phyloP scores from a whole-genome alignment of 1,140 invertebrate genomes.

The Stegodyphus dumicola region DNA sequence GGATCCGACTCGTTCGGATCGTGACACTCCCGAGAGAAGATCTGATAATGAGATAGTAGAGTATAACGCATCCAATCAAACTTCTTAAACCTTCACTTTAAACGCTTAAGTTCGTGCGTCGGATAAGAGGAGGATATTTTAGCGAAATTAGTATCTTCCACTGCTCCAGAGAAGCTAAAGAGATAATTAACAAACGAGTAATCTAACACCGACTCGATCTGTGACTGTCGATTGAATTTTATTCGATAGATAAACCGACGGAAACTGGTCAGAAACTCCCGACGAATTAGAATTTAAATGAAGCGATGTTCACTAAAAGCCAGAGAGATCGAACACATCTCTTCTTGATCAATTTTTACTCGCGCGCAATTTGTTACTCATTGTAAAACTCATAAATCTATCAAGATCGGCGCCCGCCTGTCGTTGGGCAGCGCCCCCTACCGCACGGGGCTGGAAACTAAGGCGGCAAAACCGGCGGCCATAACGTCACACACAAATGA shows the following conservation, averaged over 20 bases:
- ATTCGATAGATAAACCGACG: constrained; percentile 39
- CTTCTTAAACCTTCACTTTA: too few relatives aligned
- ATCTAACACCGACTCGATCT: constrained; percentile 27
- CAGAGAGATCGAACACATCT: constrained; percentile 5
- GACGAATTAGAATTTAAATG: constrained; percentile 58
- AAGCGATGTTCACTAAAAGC: constrained; percentile 5
- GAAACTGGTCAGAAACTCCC: neutral
- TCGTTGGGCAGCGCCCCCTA: constrained; percentile 30
- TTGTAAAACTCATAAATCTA: constrained; percentile 58
- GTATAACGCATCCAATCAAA: too few relatives aligned
- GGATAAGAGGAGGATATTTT: constrained; percentile 16
- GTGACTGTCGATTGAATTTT: constrained; percentile 32
- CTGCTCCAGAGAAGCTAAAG: neutral
- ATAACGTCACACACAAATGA: constrained; percentile 17
- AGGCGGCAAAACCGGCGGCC: constrained; percentile 1
- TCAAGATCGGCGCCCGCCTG: constrained; percentile 38
- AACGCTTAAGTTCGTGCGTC: neutral
- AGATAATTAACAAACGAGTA: constrained; percentile 49
- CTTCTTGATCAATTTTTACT: constrained; percentile 52
- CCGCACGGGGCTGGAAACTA: neutral
- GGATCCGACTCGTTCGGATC: too few relatives aligned
- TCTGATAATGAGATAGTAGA: too few relatives aligned
- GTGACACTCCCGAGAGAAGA: too few relatives aligned
- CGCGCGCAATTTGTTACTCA: constrained; percentile 53
- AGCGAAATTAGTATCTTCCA: neutral